These are phyloP conservation scores for Apus apus DNA, from an alignment of 2,113 vertebrate genomes.

Conservation along the genomic window DNA sequence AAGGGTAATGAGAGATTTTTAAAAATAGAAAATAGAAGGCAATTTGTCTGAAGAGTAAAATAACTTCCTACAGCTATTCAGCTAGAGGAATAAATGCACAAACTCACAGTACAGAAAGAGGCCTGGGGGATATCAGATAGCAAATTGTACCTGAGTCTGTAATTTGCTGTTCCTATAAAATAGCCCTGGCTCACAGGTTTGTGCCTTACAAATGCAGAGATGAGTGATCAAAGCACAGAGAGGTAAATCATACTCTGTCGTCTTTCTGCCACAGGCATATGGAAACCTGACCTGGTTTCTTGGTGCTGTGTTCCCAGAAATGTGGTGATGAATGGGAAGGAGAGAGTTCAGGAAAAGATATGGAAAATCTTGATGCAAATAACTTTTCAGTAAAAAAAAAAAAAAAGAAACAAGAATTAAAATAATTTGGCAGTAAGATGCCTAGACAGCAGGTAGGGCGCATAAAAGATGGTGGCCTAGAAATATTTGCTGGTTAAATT, in stretches of 20 bases:
- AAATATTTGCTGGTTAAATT: slow-evolving; percentile 65
- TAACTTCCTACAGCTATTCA: not conserved
- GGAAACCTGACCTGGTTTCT: not conserved
- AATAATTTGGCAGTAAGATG: not conserved
- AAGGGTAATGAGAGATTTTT: not conserved
- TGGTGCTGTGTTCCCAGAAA: not conserved
- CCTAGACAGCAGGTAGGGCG: not conserved
- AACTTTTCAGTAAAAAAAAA: not conserved
- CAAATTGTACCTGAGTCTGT: not conserved
- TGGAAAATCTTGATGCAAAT: not conserved
- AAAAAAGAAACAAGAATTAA: not conserved
- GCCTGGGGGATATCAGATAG: not conserved
- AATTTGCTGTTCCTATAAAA: not conserved
- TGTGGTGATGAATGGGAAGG: not conserved
- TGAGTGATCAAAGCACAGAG: not conserved
- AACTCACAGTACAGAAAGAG: not conserved
- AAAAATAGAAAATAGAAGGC: not conserved
- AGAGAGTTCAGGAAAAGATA: not conserved
- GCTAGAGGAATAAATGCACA: not conserved
- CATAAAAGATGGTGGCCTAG: not conserved
- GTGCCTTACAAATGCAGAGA: not conserved
- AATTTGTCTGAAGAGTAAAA: not conserved
- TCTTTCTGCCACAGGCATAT: rapidly evolving
- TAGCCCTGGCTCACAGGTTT: not conserved
- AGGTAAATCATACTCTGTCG: not conserved